Evolutionary conservation across 1,140 invertebrate genomes (phyloP).

Genomic region (Brachionus calyciflorus): DNA sequence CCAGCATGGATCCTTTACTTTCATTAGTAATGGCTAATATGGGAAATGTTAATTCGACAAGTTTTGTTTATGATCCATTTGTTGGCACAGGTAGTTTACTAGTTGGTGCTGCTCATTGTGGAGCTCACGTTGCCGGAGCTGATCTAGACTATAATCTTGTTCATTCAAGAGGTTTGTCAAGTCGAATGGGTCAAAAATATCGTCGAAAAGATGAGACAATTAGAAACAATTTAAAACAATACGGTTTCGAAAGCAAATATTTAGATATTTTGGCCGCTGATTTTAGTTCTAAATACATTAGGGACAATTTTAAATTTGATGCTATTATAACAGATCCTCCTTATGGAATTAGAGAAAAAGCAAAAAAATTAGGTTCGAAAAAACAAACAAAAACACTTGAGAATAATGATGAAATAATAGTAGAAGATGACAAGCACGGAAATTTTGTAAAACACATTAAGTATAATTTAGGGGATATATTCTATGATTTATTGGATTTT

Average conservation of each 20-base stretch:
- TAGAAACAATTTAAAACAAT: constrained; percentile 78
- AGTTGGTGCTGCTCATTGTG: constrained; percentile 83
- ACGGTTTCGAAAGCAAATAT: constrained; percentile 72
- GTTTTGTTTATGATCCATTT: constrained; percentile 86
- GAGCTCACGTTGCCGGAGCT: constrained; percentile 80
- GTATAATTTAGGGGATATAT: constrained; percentile 76
- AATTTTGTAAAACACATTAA: constrained; percentile 54
- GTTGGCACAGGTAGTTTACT: constrained; percentile 86
- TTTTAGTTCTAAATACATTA: constrained; percentile 68
- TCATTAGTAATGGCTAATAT: constrained; percentile 91
- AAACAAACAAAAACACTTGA: constrained; percentile 32
- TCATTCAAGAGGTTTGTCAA: constrained; percentile 73
- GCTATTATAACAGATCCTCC: constrained; percentile 88
- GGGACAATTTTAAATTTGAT: constrained; percentile 68
- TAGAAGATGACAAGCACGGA: neutral
- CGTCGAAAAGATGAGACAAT: constrained; percentile 80
- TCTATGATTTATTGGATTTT: constrained; percentile 77
- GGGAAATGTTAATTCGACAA: constrained; percentile 70
- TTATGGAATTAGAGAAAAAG: constrained; percentile 87
- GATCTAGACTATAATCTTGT: constrained; percentile 91
- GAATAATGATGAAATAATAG: neutral
- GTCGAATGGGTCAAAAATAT: constrained; percentile 64
- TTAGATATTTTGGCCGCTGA: constrained; percentile 85
- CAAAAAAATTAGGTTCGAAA: constrained; percentile 72
- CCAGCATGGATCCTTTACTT: constrained; percentile 90